Base-by-base conservation (phyloP, 2,888 invertebrate species). In the Tinea pellionella region DNA sequence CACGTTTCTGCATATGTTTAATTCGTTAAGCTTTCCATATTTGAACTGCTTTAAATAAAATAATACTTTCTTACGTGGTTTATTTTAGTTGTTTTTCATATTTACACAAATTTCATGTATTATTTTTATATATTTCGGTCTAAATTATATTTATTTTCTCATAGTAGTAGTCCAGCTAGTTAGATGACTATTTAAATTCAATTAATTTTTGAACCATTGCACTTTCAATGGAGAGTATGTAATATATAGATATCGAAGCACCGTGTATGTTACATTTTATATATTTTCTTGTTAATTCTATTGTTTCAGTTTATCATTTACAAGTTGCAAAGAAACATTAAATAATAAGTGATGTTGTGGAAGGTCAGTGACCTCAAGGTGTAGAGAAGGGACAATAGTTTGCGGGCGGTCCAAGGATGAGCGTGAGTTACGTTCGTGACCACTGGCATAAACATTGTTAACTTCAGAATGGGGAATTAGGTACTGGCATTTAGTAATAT, bases 401-500 rank as follows among this genome's bases (percentile, higher is more conserved):
- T 65, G 65, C 65, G 61, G 63, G 65, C 65, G 62, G 63, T 67
- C 72, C 82, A 84, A 84, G 84, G 84, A 82, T 84, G 76, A 70
- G 74, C 81, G 79, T 80, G 82, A 73, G 70, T 63, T 61, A 19
- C 61, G 63, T 69, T 81, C 83, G 82, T 82, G 80, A 79, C 73
- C 69, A 32, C 51, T 16, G 57, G 41, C 59, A 60, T 13, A 65
- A 68, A 69, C 66, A 70, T 75, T 75, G 73, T 77, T 74, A 66
- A 71, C 71, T 67, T 72, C 68, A 63, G 61, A 64, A 64, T 62
- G 63, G 62, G 62, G 63, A 65, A 65, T 68, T 65, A n/a, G n/a
- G n/a, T n/a, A 66, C 66, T 62, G 67, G 65, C 65, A 63, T 61
- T 65, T 64, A 37, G n/a, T 12, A 37, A 37, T 37, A 37, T 37